These are phyloP conservation scores for Taxidea taxus DNA, from an alignment of 2,113 vertebrate species.

Conservation along the genomic window DNA sequence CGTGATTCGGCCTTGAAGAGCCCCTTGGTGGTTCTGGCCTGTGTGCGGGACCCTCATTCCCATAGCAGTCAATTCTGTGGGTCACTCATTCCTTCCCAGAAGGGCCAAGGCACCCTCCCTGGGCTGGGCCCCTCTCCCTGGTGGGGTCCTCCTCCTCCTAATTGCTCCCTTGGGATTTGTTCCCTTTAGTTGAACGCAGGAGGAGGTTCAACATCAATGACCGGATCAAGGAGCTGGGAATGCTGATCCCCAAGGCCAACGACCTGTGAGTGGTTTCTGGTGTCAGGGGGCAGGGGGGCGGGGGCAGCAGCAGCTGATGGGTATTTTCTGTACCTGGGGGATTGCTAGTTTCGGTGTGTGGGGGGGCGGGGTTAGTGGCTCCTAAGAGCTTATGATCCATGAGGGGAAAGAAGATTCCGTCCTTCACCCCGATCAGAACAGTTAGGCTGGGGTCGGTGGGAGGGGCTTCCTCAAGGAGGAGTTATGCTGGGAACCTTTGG, in stretches of 20 bases:
- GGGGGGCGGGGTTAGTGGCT: neutral
- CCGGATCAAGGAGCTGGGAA: conserved; percentile 97
- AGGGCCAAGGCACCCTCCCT: neutral
- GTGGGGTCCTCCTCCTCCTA: neutral
- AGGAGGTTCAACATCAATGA: conserved; percentile 99
- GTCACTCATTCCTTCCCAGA: neutral
- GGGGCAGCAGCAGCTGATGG: neutral
- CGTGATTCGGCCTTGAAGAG: rapidly evolving
- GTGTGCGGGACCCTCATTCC: neutral
- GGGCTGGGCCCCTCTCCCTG: neutral
- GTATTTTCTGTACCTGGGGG: neutral
- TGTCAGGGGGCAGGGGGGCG: neutral
- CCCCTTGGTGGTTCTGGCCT: neutral
- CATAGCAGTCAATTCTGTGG: neutral
- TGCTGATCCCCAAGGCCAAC: conserved; percentile 97
- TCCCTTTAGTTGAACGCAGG: conserved; percentile 90
- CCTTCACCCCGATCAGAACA: neutral
- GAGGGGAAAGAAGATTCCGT: neutral
- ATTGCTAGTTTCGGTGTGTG: neutral
- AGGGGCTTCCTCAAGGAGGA: neutral
- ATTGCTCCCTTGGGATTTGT: neutral
- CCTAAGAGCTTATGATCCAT: neutral
- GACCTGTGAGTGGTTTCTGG: conserved; percentile 89
- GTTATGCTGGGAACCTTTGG: neutral
- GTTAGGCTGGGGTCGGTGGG: neutral